phyloP scores from a whole-genome alignment of 2,797 vertebrate species.

The Pseudochromis fuscus region DNA sequence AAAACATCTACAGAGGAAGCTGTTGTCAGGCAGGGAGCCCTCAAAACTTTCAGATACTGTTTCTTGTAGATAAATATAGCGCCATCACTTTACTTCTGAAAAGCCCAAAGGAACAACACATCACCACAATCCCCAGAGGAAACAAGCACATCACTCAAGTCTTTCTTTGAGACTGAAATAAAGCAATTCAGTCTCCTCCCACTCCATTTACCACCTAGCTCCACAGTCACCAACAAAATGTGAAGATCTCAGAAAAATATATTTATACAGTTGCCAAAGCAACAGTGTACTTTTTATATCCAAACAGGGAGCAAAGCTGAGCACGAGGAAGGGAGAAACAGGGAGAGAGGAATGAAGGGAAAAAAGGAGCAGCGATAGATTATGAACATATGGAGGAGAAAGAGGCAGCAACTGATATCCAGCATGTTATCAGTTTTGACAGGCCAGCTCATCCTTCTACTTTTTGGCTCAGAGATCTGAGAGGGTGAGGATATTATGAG shows the following conservation, averaged over 20 bases:
- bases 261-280: constrained; percentile 82
- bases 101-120: constrained; percentile 66
- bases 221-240: constrained; percentile 67
- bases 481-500: constrained; percentile 79
- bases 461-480: constrained; percentile 77
- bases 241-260: constrained; percentile 71
- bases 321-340: constrained; percentile 42
- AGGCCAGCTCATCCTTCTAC: constrained; percentile 74
- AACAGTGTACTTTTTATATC: constrained; percentile 81
- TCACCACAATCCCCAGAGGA: constrained; percentile 57
- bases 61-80: constrained; percentile 76
- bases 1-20: constrained; percentile 32
- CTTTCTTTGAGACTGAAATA: constrained; percentile 75
- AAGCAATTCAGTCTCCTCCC: constrained; percentile 72
- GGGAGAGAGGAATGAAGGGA: constrained; percentile 38
- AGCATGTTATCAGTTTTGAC: constrained; percentile 78
- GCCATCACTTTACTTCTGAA: constrained; percentile 49
- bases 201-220: constrained; percentile 73
- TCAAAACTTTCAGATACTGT: constrained; percentile 56
- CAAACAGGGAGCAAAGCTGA: constrained; percentile 56
- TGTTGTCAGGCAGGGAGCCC: constrained; percentile 59
- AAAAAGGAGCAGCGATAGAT: constrained; percentile 51
- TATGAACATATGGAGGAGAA: constrained; percentile 69
- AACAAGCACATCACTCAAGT: constrained; percentile 72
- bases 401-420: constrained; percentile 68